Conservation (phyloP, 2,797 vertebrate species). For the Carcharodon carcharias region DNA sequence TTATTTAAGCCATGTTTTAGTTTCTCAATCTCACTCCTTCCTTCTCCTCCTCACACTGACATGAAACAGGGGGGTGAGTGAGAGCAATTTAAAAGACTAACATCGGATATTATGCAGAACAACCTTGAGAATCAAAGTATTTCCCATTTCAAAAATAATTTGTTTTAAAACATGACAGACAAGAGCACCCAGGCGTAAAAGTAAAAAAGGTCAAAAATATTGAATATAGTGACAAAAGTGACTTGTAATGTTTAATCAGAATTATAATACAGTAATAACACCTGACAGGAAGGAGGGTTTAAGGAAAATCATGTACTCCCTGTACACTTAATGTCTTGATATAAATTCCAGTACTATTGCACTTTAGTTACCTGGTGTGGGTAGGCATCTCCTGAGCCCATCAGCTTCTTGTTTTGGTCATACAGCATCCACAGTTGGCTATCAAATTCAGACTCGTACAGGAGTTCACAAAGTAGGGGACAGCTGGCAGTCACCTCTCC, state of each 20-base stretch:
- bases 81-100: neutral
- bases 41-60: neutral
- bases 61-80: neutral
- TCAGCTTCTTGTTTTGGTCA: constrained; percentile 92
- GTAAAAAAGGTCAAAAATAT: neutral
- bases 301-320: neutral
- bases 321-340: too few relatives aligned
- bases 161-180: neutral
- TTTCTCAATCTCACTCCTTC: neutral
- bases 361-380: constrained; percentile 79
- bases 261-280: neutral
- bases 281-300: neutral
- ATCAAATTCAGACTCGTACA: constrained; percentile 97
- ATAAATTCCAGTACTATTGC: neutral
- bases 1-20: neutral
- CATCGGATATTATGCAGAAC: neutral
- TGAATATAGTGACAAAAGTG: neutral
- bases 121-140: neutral
- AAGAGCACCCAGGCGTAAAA: neutral
- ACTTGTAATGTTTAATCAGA: neutral
- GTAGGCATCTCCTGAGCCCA: constrained; percentile 94
- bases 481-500: constrained; percentile 96
- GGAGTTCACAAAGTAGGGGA: constrained; percentile 84
- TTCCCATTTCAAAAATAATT: neutral
- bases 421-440: constrained; percentile 97